These are phyloP conservation scores for Ictalurus furcatus DNA, from an alignment of 2,113 vertebrate genomes.

Conservation along the genomic window DNA sequence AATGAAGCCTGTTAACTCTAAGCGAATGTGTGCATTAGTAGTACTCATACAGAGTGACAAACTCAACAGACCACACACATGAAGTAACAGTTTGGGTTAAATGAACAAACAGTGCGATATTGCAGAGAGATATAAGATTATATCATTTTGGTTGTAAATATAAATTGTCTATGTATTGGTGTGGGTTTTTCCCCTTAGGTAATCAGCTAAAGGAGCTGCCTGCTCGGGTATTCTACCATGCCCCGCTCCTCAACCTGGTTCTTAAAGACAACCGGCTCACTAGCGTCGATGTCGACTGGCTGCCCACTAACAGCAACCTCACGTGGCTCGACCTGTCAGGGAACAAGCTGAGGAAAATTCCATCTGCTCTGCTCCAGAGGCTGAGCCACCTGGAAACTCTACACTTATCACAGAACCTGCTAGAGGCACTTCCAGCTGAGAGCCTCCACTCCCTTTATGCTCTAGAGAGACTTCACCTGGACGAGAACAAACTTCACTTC, in stretches of 20 bases:
- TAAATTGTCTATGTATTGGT: not conserved
- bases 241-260: constrained; percentile 70
- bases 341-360: constrained; percentile 69
- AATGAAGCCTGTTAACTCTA: too few relatives aligned
- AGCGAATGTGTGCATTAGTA: too few relatives aligned
- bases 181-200: constrained; percentile 16
- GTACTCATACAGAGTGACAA: too few relatives aligned
- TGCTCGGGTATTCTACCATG: constrained; percentile 61
- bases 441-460: constrained; percentile 56
- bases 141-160: not conserved
- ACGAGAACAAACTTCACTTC: constrained; percentile 70
- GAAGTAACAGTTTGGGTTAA: too few relatives aligned
- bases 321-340: constrained; percentile 73
- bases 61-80: too few relatives aligned
- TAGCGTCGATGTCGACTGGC: constrained; percentile 57
- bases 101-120: too few relatives aligned
- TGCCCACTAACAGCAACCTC: constrained; percentile 66
- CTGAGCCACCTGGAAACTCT: constrained; percentile 68
- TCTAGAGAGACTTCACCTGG: constrained; percentile 74
- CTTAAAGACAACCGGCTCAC: constrained; percentile 75
- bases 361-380: constrained; percentile 59
- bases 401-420: constrained; percentile 75
- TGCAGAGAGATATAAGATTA: too few relatives aligned
- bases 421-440: constrained; percentile 63
- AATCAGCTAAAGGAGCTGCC: constrained; percentile 75